Evolutionary conservation across 2,113 vertebrate species (phyloP), one percentile per base, ranked within the genome.

Genomic region (Recurvirostra avosetta): DNA sequence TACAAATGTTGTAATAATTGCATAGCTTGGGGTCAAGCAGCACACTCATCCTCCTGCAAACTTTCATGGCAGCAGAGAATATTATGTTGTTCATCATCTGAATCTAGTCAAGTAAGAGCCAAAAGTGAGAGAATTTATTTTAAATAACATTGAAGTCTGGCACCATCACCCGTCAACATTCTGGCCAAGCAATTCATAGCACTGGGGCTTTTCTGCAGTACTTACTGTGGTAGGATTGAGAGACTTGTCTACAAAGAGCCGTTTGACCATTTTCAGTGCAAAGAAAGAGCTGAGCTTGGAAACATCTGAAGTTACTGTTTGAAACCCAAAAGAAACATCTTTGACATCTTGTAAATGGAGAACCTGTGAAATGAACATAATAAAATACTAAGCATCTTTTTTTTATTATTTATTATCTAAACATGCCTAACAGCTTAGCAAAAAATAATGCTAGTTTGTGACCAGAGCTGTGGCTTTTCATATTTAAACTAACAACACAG

Each of bases 291-390:
- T 98, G 71, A 98, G 98, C 94, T 98, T 98, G 95, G 98, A 98
- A 76, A 98, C 94, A 59, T 98, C 98, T 22, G 98, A 97, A 56
- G 98, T 98, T 70, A 98, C 95, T 45, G 98, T 98, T 95, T 98
- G 98, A 97, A 98, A 98, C 62, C 98, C 98, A 2, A 98, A 98
- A 73, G 97, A 98, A 83, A 97, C 97, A 30, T 98, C 98, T 97
- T 98, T 98, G 87, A 98, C 97, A 22, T 98, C 97, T 96, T 98
- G 97, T 88, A 98, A 97, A 87, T 98, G 98, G 83, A 98, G 97
- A 12, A 98, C 98, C 98, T 98, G 93, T 94, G 79, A 96, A 92
- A 94, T 29, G 68, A 86, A 96, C n/a, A 88, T 30, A 34, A 55
- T 32, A 59, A 72, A 81, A 61, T 27, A 58, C 21, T 95, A 49